Evolutionary conservation across 2,797 vertebrate genomes (phyloP).

Genomic region (Pipistrellus pygmaeus): DNA sequence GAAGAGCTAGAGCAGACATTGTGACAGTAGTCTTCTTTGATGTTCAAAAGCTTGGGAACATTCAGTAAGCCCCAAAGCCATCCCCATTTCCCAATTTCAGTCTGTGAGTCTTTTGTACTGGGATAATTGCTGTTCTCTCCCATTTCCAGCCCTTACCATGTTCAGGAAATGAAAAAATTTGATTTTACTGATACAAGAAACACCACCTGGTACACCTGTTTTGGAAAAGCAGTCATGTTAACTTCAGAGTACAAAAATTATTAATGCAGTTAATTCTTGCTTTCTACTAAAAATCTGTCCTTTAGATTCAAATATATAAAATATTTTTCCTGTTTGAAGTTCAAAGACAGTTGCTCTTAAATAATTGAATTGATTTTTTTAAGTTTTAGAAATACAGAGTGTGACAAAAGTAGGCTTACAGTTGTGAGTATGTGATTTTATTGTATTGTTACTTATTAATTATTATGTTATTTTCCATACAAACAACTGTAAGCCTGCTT

Average conservation of each 20-base stretch:
- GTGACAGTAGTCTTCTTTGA: neutral
- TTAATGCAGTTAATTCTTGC: neutral
- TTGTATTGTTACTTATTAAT: neutral
- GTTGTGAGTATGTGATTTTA: neutral
- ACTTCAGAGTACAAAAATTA: neutral
- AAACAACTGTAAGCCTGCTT: neutral
- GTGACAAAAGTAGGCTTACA: neutral
- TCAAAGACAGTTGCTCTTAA: neutral
- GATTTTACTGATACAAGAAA: neutral
- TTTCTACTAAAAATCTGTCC: neutral
- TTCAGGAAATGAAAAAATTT: neutral
- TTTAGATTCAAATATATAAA: neutral
- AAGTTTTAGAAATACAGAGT: conserved; percentile 29
- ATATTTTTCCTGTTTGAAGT: neutral
- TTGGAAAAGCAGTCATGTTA: neutral
- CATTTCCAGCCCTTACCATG: neutral
- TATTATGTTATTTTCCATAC: neutral
- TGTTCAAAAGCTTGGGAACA: neutral
- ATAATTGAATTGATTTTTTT: neutral
- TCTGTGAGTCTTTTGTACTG: neutral
- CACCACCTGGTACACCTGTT: neutral
- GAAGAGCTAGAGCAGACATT: neutral
- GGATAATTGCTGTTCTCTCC: neutral
- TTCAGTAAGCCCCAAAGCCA: neutral
- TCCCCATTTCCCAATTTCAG: neutral